Evolutionary conservation across 2,113 vertebrate genomes (phyloP).

Genomic region (Enhydra lutris): DNA sequence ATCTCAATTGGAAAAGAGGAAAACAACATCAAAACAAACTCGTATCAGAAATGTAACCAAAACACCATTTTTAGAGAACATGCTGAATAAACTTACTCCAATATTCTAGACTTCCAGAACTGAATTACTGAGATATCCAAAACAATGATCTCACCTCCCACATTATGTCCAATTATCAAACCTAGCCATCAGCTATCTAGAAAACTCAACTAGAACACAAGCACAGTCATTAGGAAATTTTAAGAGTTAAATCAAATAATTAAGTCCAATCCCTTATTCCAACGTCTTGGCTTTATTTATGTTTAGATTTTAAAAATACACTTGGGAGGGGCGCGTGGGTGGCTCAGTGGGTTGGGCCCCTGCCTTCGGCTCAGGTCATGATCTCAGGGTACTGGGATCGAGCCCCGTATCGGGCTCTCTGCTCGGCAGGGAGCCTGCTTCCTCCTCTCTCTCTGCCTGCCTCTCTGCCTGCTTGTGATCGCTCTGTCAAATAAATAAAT

Average conservation of each 20-base stretch:
- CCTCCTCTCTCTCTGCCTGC: too few species aligned
- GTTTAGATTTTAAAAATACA: neutral
- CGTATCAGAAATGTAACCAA: neutral
- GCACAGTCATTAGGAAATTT: neutral
- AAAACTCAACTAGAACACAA: slow-evolving; percentile 27
- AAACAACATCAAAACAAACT: slow-evolving; percentile 30
- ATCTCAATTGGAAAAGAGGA: neutral
- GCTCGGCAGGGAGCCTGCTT: too few species aligned
- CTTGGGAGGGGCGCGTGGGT: too few species aligned
- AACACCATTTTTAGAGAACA: neutral
- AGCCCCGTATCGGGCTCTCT: too few species aligned
- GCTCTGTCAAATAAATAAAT: too few species aligned
- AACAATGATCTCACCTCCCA: neutral
- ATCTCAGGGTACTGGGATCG: too few species aligned
- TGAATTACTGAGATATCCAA: neutral
- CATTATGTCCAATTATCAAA: slow-evolving; percentile 7
- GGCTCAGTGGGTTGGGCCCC: too few species aligned
- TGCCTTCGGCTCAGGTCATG: too few species aligned
- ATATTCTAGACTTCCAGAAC: neutral
- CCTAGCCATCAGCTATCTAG: neutral
- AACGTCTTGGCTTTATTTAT: neutral
- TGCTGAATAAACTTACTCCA: neutral
- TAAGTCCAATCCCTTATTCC: neutral
- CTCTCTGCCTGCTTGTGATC: too few species aligned
- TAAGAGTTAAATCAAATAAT: neutral